Evolutionary conservation across 2,113 vertebrate species (phyloP).

Genomic region (Semicossyphus pulcher): DNA sequence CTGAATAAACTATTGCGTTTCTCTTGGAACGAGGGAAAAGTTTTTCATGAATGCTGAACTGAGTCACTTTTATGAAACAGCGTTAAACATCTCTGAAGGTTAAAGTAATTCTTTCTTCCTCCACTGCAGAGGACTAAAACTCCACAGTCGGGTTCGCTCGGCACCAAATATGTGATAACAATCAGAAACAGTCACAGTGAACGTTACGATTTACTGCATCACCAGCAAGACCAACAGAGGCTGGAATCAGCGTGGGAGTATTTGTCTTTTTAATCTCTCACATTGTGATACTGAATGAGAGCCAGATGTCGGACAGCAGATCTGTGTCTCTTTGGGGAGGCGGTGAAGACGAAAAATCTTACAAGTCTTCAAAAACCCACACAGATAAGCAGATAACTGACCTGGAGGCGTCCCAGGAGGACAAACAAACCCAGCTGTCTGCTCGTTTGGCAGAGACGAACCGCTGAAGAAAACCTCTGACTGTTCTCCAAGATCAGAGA

Average conservation of each 20-base stretch:
- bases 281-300: conserved; percentile 27
- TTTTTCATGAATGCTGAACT: not conserved
- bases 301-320: conserved; percentile 52
- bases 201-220: conserved; percentile 6
- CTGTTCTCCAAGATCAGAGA: conserved; percentile 1
- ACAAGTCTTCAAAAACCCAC: conserved; percentile 27
- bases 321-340: conserved; percentile 8
- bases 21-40: not conserved
- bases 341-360: conserved; percentile 16
- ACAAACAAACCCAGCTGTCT: conserved; percentile 23
- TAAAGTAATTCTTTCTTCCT: not conserved
- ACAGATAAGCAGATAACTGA: conserved; percentile 36
- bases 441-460: conserved; percentile 18
- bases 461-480: not conserved
- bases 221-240: conserved; percentile 14
- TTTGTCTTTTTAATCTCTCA: conserved; percentile 5
- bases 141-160: not conserved
- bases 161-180: conserved; percentile 3
- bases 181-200: conserved; percentile 12
- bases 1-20: not conserved
- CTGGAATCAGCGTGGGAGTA: conserved; percentile 51
- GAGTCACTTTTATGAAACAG: not conserved
- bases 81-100: not conserved
- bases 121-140: not conserved
- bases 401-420: conserved; percentile 15